Evolutionary conservation across 2,888 invertebrate species (phyloP), one percentile per base, ranked within the genome.

Genomic region (Clistopyga incitator): DNA sequence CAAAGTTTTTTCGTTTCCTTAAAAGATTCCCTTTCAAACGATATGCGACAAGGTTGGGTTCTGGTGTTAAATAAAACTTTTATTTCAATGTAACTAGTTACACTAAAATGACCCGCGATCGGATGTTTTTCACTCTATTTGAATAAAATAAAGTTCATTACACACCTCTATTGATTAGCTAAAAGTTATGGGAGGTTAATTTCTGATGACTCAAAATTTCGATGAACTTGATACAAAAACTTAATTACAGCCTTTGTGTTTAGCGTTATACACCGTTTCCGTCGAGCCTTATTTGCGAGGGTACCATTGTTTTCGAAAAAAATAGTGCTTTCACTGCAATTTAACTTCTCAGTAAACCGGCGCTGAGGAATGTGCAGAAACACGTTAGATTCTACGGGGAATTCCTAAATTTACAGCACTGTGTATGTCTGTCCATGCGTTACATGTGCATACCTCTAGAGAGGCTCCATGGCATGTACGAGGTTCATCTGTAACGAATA

Each of bases 401-500:
- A 74, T 74, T 74, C 59, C 45, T 47, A 59, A 74, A 74, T 74
- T 50, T 34, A 61, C 29, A 61, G 20, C 72, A 25, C 29, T 13
- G 64, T 50, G 71, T 72, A 56, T 34, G 74, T 64, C 74, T 29
- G 34, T 61, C 50, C 34, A 18, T 15, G 74, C 64, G 61, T 74
- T 72, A 64, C 72, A 76, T 70, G 70, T 25, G 47, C 59, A 78
- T 67, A 70, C 67, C 83, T 83, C 79, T 72, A 71, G 79, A 79
- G 79, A 79, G 65, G 47, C n/a, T 15, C 65, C 18, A 54, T n/a
- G 65, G 65, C 18, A 15, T 70, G 70, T 72, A 72, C 59, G 72
- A 72, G 71, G 52, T 76, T 77, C 79, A 80, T 83, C 83, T 83
- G 79, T 80, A 83, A 83, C 79, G 76, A 83, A 83, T 83, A 77